Evolutionary conservation across 2,113 vertebrate species (phyloP).

Genomic region (Pantherophis guttatus): DNA sequence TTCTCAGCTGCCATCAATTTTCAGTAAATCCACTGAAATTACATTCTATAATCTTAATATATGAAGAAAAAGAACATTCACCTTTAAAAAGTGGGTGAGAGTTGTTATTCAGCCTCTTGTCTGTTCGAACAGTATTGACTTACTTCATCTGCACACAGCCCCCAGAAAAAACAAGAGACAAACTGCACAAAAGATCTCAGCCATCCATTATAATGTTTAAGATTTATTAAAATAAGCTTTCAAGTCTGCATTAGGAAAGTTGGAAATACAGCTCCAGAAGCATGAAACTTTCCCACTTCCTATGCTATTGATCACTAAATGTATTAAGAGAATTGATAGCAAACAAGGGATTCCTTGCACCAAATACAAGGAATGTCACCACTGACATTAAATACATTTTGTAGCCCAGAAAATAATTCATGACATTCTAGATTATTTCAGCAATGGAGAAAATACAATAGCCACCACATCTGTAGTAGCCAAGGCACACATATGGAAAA

Average conservation of each 20-base stretch:
- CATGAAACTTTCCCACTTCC: neutral
- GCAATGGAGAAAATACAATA: neutral
- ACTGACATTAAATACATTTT: neutral
- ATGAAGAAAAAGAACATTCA: neutral
- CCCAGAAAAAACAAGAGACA: neutral
- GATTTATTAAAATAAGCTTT: neutral
- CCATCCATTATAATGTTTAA: neutral
- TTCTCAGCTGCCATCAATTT: neutral
- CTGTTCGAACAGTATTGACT: neutral
- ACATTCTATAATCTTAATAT: neutral
- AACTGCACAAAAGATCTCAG: neutral
- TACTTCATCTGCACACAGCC: neutral
- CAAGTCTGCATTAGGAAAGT: neutral
- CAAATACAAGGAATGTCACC: neutral
- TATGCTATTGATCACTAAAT: neutral
- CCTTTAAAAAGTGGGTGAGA: neutral
- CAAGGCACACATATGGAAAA: neutral
- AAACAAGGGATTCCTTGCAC: neutral
- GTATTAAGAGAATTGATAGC: neutral
- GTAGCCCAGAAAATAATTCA: neutral
- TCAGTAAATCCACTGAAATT: neutral
- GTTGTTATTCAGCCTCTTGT: neutral
- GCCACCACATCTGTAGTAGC: neutral
- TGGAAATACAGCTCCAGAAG: neutral
- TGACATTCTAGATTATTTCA: neutral